Evolutionary conservation across 2,113 vertebrate species (phyloP).

Genomic region (Pelusios castaneus): DNA sequence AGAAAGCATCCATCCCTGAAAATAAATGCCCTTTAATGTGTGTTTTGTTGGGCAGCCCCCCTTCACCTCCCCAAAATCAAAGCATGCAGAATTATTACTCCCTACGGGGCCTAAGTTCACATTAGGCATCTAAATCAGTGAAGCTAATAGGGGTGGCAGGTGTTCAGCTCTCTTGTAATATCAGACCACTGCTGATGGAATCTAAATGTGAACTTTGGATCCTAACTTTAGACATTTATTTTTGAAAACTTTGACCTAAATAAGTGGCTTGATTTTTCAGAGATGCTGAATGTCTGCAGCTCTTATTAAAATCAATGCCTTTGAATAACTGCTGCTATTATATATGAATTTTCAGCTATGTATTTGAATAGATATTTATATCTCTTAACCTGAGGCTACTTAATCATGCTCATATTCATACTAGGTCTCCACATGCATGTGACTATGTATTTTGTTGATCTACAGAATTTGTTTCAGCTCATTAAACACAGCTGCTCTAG

Average conservation of each 20-base stretch:
- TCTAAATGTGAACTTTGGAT: constrained; percentile 30
- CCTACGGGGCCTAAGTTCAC: background rate
- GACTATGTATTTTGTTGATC: background rate
- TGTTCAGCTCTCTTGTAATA: background rate
- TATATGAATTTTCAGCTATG: background rate
- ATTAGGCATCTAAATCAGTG: background rate
- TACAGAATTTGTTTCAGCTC: constrained; percentile 4
- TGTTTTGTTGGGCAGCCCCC: background rate
- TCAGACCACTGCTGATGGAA: background rate
- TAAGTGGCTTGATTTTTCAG: constrained; percentile 50
- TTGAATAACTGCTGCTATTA: constrained; percentile 3
- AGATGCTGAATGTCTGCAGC: background rate
- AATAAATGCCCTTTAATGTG: background rate
- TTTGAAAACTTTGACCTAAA: constrained; percentile 45
- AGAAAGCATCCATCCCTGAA: background rate
- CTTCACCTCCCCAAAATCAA: background rate
- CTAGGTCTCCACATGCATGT: background rate
- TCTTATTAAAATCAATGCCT: constrained; percentile 55
- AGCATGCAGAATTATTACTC: background rate
- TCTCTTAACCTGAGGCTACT: background rate
- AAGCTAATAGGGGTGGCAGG: background rate
- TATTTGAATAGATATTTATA: background rate
- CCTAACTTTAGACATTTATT: constrained; percentile 42
- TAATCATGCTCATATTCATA: background rate
- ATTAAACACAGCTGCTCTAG: constrained; percentile 30